Evolutionary conservation across 2,113 vertebrate species (phyloP).

Genomic region (Cacatua alba): DNA sequence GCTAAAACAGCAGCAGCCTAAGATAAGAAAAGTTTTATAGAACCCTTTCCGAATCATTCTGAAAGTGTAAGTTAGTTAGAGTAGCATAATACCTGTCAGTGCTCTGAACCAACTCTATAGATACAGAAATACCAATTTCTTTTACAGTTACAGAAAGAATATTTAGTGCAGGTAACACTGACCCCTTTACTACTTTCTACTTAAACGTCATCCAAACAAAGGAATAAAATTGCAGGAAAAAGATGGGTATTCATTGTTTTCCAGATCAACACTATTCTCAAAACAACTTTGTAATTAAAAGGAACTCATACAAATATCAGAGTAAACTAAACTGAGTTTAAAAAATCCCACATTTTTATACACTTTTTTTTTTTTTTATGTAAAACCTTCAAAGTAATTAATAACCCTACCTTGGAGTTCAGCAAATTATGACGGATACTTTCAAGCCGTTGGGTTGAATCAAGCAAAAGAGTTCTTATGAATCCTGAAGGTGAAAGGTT

Average conservation of each 20-base stretch:
- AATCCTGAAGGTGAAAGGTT: conserved; percentile 78
- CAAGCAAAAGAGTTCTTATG: conserved; percentile 80
- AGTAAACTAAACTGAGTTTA: background rate
- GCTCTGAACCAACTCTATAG: background rate
- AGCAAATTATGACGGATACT: conserved; percentile 62
- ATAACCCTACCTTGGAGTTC: conserved; percentile 75
- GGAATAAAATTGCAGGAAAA: background rate
- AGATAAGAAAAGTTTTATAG: background rate
- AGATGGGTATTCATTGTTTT: background rate
- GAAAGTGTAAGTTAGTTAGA: background rate
- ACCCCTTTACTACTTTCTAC: background rate
- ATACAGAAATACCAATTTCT: background rate
- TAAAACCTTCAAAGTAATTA: background rate
- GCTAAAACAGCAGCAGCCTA: background rate
- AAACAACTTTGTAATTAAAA: background rate
- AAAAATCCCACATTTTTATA: background rate
- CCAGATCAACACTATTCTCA: background rate
- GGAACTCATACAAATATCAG: background rate
- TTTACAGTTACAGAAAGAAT: background rate
- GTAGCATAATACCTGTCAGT: background rate
- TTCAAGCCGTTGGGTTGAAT: conserved; percentile 83
- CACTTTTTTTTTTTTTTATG: background rate
- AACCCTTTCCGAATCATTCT: background rate
- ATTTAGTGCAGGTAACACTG: background rate
- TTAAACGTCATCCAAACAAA: background rate